Conservation (phyloP, 2,797 vertebrate species). For the Acanthiza pusilla region DNA sequence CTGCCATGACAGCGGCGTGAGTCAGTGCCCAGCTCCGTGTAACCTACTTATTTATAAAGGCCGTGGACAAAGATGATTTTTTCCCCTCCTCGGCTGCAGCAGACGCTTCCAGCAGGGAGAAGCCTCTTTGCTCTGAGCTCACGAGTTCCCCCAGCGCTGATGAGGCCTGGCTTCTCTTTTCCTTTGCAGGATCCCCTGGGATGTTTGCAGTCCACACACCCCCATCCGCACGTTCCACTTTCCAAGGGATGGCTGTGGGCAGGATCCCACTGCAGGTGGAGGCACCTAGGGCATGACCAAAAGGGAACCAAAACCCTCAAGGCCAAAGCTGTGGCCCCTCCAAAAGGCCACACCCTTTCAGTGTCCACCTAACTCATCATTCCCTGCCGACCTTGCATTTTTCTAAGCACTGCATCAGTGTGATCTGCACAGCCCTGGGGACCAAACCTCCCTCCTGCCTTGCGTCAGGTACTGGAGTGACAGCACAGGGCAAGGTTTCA, state of each 20-base stretch:
- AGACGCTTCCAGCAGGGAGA: neutral
- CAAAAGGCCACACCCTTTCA: neutral
- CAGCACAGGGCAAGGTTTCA: neutral
- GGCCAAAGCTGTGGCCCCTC: neutral
- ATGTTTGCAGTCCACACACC: accelerated
- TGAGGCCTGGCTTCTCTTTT: neutral
- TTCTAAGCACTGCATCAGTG: neutral
- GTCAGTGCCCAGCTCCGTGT: neutral
- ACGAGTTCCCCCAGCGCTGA: accelerated
- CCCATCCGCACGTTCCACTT: neutral
- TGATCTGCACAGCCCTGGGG: neutral
- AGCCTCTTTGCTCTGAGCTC: neutral
- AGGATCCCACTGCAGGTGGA: accelerated
- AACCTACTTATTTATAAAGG: conserved; percentile 15
- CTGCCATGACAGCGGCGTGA: neutral
- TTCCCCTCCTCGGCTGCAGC: neutral
- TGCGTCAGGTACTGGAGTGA: neutral
- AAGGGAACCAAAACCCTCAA: neutral
- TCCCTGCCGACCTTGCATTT: neutral
- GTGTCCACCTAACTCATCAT: neutral
- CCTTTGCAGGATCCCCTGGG: neutral
- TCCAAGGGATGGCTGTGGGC: neutral
- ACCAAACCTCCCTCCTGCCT: neutral
- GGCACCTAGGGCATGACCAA: accelerated
- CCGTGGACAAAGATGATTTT: neutral